A percentile compares a stretch with the other conserved stretches of the same genome.
These are phyloP conservation scores for Ferrisia virgata DNA, from an alignment of 2,888 invertebrate genomes.

Conservation along the genomic window DNA sequence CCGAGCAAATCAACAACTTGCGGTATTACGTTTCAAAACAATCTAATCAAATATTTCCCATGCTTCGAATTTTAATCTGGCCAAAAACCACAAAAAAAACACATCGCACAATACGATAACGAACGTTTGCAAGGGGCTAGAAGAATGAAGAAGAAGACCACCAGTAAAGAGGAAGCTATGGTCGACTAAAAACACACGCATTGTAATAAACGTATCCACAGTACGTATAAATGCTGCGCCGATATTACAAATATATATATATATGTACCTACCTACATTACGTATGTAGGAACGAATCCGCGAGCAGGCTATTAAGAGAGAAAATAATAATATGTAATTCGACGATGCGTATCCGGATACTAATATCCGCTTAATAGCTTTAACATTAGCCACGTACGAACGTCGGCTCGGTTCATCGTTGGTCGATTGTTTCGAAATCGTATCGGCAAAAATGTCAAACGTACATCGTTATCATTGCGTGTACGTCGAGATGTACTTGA, in stretches of 20 bases:
- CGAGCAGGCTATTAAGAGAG: not conserved
- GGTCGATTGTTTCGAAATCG: constrained; percentile 1
- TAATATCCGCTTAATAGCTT: not conserved
- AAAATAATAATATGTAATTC: not conserved
- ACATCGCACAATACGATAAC: not conserved
- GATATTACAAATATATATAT: too few relatives aligned
- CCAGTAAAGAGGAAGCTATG: not conserved
- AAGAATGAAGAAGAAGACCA: too few relatives aligned
- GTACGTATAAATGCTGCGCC: too few relatives aligned
- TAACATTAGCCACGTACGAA: too few relatives aligned
- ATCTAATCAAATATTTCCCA: not conserved
- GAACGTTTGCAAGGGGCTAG: too few relatives aligned
- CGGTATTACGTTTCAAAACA: too few relatives aligned
- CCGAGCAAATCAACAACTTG: too few relatives aligned
- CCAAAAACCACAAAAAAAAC: not conserved
- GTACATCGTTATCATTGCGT: not conserved
- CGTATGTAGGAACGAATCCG: too few relatives aligned
- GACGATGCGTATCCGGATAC: not conserved
- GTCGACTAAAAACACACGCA: not conserved
- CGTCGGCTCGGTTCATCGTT: too few relatives aligned
- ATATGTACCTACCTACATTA: too few relatives aligned
- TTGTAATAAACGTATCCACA: too few relatives aligned
- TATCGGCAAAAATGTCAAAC: not conserved
- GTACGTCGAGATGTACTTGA: not conserved
- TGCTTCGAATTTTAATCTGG: not conserved